Percentiles rank a stretch among this genome's conserved stretches.
These are phyloP conservation scores for Podabrus alpinus DNA, from an alignment of 2,888 invertebrate species.

Conservation along the genomic window DNA sequence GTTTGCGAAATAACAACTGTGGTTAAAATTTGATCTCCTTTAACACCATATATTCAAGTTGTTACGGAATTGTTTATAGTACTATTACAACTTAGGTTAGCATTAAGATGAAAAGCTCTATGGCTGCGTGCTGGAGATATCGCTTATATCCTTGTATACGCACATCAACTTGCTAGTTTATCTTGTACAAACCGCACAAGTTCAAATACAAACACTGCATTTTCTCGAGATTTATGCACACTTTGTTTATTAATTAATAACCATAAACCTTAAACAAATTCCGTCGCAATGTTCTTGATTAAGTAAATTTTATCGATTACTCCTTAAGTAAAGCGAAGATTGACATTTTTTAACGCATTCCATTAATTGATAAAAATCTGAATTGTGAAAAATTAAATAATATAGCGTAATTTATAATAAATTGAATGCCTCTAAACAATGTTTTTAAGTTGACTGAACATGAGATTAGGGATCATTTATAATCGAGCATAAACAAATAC, in stretches of 20 bases:
- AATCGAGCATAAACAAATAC: neutral
- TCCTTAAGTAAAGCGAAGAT: neutral
- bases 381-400: neutral
- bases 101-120: conserved; percentile 24
- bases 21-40: conserved; percentile 3
- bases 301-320: neutral
- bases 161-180: conserved; percentile 3
- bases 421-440: neutral
- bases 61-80: conserved; percentile 17
- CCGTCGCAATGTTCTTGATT: neutral
- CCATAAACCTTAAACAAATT: conserved; percentile 7
- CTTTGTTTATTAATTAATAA: conserved; percentile 15
- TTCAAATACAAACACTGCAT: conserved; percentile 18
- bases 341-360: neutral
- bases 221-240: conserved; percentile 17
- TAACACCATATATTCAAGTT: conserved; percentile 8
- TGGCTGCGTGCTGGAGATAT: conserved; percentile 24
- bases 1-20: neutral
- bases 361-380: neutral
- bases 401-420: neutral
- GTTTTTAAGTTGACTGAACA: neutral
- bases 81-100: conserved; percentile 19
- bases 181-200: conserved; percentile 14
- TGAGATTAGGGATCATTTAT: neutral
- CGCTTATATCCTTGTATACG: conserved; percentile 12